Base-by-base conservation (phyloP, 2,113 vertebrate species). In the Oenanthe oenanthe region DNA sequence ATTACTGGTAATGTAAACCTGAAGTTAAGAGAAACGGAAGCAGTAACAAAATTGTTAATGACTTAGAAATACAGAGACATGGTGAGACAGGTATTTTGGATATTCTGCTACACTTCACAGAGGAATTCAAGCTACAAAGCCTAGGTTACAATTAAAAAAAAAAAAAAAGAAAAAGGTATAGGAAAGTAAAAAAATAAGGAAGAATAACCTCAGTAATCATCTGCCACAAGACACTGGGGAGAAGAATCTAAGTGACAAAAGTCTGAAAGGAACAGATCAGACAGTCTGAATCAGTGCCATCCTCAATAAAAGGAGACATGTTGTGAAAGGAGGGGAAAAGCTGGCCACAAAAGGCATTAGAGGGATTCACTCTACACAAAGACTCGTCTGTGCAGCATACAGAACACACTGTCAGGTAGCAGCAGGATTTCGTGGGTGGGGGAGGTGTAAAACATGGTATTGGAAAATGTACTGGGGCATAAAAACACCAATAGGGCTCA, bases 201-300 rank as follows among this genome's bases (percentile, higher is more conserved):
- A 72, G 17, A 85, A 84, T 42, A 91, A 87, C n/a, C 36, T 86
- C 19, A 71, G n/a, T 28, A 88, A 94, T 95, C 65, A 85, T 51
- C 56, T 79, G 40, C 48, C 65, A 86, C 29, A 63, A 73, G 65
- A 84, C 65, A 71, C 56, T 13, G 15, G 53, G 40, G 28, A 88
- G 56, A 93, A 77, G 86, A 88, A 93, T 80, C 51, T 74, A 66
- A 54, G 88, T 61, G 82, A 90, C 25, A 71, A 43, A 94, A 83
- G 43, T 66, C 60, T 78, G 89, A 93, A 68, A 82, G 47, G 47
- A 86, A 36, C 17, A 85, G 62, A 93, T 82, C 67, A 94, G 77
- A 89, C 32, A 72, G 68, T 24, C 34, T 78, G 60, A 70, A 66
- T 89, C n/a, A 58, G 43, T 62, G 81, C 29, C 80, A 81, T 17